Conservation (phyloP, 2,113 vertebrate genomes). For the Rutilus rutilus region DNA sequence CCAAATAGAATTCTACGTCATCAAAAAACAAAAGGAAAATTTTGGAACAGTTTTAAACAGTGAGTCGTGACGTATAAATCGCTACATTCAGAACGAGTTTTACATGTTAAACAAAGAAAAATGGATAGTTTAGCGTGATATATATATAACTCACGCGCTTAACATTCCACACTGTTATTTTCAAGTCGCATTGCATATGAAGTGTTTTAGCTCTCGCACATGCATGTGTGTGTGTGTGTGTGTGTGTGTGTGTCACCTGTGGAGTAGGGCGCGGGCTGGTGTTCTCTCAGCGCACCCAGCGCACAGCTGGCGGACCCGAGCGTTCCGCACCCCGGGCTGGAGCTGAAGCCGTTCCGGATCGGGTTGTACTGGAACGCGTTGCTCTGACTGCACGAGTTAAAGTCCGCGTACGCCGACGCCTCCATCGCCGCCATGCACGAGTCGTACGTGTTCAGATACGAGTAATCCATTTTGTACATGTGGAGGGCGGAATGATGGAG, state of each 20-base stretch:
- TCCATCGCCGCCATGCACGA: constrained; percentile 98
- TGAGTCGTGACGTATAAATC: too few species aligned
- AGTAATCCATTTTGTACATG: constrained; percentile 94
- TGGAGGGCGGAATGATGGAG: constrained; percentile 53
- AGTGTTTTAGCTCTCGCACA: not conserved
- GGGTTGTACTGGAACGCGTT: constrained; percentile 93
- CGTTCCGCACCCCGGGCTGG: constrained; percentile 84
- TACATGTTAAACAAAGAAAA: not conserved
- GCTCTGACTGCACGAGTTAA: constrained; percentile 92
- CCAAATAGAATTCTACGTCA: too few species aligned
- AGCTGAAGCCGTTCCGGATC: constrained; percentile 84
- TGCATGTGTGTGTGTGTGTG: not conserved
- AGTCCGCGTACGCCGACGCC: constrained; percentile 94
- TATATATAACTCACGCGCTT: not conserved
- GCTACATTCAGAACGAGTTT: not conserved
- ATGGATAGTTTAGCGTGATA: too few species aligned
- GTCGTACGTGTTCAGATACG: constrained; percentile 97
- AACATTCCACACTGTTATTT: not conserved
- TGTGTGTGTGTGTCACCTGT: constrained; percentile 75
- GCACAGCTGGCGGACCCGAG: constrained; percentile 90
- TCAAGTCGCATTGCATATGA: not conserved
- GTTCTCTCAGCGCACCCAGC: constrained; percentile 88
- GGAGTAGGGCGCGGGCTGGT: constrained; percentile 90
- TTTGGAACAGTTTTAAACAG: too few species aligned
- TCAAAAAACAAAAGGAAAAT: too few species aligned